A percentile compares a stretch with the other conserved stretches of the same genome.
These are phyloP conservation scores for Echinops telfairi DNA, from an alignment of 2,113 vertebrate species.

Conservation along the genomic window DNA sequence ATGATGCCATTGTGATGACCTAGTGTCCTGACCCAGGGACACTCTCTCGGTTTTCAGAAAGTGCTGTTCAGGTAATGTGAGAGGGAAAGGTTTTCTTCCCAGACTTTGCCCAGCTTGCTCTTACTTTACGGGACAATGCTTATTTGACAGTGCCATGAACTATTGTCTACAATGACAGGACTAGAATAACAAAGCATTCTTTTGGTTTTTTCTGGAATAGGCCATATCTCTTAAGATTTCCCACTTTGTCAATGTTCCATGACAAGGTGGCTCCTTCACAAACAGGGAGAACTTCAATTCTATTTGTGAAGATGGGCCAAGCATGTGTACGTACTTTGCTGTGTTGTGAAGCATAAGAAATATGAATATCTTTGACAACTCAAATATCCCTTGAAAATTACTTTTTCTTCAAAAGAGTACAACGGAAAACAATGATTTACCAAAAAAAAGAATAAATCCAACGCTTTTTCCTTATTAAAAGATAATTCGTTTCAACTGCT, in stretches of 20 bases:
- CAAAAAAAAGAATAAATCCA: background rate
- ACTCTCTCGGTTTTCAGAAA: background rate
- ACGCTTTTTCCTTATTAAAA: conserved; percentile 21
- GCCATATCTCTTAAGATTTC: conserved; percentile 1
- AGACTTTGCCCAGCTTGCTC: background rate
- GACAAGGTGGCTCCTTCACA: background rate
- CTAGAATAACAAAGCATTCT: background rate
- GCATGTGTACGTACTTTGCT: conserved; percentile 10
- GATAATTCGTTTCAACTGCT: background rate
- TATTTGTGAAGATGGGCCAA: background rate
- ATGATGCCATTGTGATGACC: background rate
- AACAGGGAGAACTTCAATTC: background rate
- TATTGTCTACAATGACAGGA: background rate
- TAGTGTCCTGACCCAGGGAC: background rate
- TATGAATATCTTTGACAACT: background rate
- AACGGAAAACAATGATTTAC: background rate
- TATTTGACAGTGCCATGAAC: background rate
- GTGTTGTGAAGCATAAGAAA: background rate
- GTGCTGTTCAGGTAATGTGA: background rate
- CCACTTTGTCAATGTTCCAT: background rate
- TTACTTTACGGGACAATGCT: background rate
- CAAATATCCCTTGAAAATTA: conserved; percentile 31
- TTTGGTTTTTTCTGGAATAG: background rate
- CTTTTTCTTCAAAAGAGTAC: background rate
- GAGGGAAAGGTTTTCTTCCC: background rate